Percentiles rank a stretch among this genome's conserved stretches.
phyloP scores from a whole-genome alignment of 2,113 vertebrate genomes.

The Sinocyclocheilus grahami region DNA sequence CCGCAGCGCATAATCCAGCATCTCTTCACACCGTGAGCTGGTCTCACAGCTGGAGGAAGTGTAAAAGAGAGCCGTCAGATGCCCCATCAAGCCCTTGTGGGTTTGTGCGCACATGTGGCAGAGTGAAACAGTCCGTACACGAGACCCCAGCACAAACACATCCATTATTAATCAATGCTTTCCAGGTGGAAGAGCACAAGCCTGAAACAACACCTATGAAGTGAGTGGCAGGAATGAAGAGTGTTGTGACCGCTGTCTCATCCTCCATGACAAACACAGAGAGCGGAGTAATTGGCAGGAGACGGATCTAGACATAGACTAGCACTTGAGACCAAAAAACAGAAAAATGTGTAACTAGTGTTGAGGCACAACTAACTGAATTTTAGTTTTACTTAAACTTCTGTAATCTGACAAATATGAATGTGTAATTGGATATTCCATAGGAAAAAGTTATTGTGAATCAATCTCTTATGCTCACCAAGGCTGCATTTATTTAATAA shows the following conservation, averaged over 20 bases:
- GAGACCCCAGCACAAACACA: conserved; percentile 14
- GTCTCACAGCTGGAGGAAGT: conserved; percentile 13
- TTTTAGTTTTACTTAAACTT: neutral
- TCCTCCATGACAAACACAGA: neutral
- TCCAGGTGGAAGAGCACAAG: conserved; percentile 29
- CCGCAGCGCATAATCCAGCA: neutral
- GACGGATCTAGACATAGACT: neutral
- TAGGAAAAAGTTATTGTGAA: neutral
- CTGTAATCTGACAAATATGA: neutral
- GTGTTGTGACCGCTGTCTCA: neutral
- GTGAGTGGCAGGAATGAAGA: conserved; percentile 1
- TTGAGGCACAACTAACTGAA: neutral
- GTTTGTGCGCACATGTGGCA: conserved; percentile 31
- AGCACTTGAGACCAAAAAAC: neutral
- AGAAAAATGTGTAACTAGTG: neutral
- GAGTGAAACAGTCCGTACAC: neutral
- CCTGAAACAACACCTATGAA: conserved; percentile 27
- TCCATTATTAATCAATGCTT: conserved; percentile 53
- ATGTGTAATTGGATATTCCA: neutral
- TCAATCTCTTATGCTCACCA: too few species aligned
- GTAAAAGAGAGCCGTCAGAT: conserved; percentile 9
- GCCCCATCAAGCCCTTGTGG: neutral
- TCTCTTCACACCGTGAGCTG: conserved; percentile 18
- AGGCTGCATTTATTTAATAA: neutral
- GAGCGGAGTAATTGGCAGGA: neutral